Base-by-base conservation (phyloP, 2,113 vertebrate species). In the Cheilinus undulatus region DNA sequence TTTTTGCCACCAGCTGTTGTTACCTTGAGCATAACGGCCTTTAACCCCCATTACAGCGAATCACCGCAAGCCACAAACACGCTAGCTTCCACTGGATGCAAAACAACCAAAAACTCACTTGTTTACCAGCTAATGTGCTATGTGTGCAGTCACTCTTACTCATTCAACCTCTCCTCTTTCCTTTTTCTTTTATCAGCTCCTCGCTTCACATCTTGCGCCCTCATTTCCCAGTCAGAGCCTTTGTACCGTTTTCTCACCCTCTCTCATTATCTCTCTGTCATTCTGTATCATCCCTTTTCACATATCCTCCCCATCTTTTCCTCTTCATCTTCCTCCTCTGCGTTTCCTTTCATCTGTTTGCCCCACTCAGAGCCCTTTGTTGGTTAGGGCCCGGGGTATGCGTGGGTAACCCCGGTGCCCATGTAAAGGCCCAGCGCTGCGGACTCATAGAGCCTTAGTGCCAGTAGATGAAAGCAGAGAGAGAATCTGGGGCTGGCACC, bases 71-170 rank as follows among this genome's bases (percentile, higher is more conserved):
- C 89, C 89, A 92, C 91, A 92, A 83, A 85, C 87, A 92, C 80
- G 89, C 88, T 63, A 84, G 83, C 87, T 86, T 78, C 82, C 79
- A 82, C 84, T 63, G 86, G 70, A 40, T 86, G 87, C 81, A 92
- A 91, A 92, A 92, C 88, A 90, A 88, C 87, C 68, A 58, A 74
- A n/a, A 80, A 79, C 72, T 90, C 83, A 77, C 89, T 93, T 92
- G 92, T 94, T 94, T 93, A 94, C 92, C 86, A 89, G 83, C 88
- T 88, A 90, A 92, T 86, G 82, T 82, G 67, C 82, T 56, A 53
- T 83, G 59, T 62, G 62, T 49, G 76, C 69, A 68, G 67, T 76
- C 78, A 57, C 53, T 73, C 67, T 57, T 56, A 73, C 69, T 78
- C 75, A 72, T 62, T 75, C 24, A 68, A 67, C 28, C 52, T 12